Evolutionary conservation across 1,140 invertebrate genomes (phyloP).

Genomic region (Nymphalis io): DNA sequence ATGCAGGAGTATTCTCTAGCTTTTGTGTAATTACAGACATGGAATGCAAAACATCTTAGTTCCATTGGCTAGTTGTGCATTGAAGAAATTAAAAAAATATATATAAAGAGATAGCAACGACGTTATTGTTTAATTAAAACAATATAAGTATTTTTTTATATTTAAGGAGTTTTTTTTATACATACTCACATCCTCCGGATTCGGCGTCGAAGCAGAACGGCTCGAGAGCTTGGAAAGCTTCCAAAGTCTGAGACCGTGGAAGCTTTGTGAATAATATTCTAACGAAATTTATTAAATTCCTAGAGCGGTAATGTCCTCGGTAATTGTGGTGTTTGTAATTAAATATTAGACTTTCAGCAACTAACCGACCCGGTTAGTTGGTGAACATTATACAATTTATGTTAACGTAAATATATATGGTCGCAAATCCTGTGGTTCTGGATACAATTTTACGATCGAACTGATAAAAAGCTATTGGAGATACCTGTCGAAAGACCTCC

Average conservation of each 20-base stretch:
- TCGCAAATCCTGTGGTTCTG: too few relatives aligned
- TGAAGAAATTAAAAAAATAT: too few relatives aligned
- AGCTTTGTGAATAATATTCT: slow-evolving; percentile 11
- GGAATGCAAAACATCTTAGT: too few relatives aligned
- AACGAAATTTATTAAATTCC: slow-evolving; percentile 9
- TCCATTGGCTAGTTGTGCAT: too few relatives aligned
- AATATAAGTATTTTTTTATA: neutral
- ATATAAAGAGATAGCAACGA: too few relatives aligned
- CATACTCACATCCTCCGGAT: slow-evolving; percentile 1
- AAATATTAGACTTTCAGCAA: neutral
- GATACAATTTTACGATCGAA: too few relatives aligned
- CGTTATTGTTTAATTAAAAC: neutral
- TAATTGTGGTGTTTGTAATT: slow-evolving; percentile 7
- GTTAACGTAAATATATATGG: too few relatives aligned
- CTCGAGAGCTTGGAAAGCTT: slow-evolving; percentile 5
- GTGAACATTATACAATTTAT: too few relatives aligned
- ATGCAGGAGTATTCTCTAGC: neutral
- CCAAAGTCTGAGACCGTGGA: neutral
- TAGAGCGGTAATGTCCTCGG: slow-evolving; percentile 1
- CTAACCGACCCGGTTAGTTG: neutral
- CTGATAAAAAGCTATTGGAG: too few relatives aligned
- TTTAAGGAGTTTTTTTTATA: neutral
- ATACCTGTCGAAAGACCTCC: too few relatives aligned
- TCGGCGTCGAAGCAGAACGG: neutral
- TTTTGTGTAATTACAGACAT: neutral